Conservation (phyloP, 2,113 vertebrate genomes). For the Ochotona princeps region DNA sequence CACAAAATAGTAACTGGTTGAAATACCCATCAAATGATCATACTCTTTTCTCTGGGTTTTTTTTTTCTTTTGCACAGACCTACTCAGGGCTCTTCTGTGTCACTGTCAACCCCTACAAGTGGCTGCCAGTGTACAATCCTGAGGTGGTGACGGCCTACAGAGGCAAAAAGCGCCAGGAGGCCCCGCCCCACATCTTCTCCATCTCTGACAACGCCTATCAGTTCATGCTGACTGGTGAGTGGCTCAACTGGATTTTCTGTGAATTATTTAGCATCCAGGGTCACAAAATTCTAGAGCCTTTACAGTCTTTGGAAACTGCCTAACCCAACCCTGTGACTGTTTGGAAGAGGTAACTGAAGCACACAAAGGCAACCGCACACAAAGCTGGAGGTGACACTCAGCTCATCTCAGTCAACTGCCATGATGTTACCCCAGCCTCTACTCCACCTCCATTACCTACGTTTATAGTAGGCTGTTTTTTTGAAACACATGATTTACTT, state of each 20-base stretch:
- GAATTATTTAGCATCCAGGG: neutral
- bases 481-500: neutral
- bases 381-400: neutral
- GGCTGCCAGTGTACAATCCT: slow-evolving; percentile 89
- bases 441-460: neutral
- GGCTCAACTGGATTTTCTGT: neutral
- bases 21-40: neutral
- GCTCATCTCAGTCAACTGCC: neutral
- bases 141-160: slow-evolving; percentile 83
- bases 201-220: slow-evolving; percentile 87
- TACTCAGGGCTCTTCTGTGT: slow-evolving; percentile 93
- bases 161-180: slow-evolving; percentile 87
- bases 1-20: neutral
- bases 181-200: slow-evolving; percentile 87
- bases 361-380: neutral
- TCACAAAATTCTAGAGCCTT: neutral
- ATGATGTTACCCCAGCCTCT: neutral
- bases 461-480: neutral
- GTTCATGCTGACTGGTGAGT: slow-evolving; percentile 85
- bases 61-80: slow-evolving; percentile 83
- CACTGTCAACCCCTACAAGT: slow-evolving; percentile 93
- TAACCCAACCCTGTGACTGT: neutral
- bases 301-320: neutral
- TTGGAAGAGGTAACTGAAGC: neutral
- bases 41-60: neutral